Percentiles rank a stretch among this genome's conserved stretches.
These are phyloP conservation scores for Karalla daura DNA, from an alignment of 2,797 vertebrate species.

Conservation along the genomic window DNA sequence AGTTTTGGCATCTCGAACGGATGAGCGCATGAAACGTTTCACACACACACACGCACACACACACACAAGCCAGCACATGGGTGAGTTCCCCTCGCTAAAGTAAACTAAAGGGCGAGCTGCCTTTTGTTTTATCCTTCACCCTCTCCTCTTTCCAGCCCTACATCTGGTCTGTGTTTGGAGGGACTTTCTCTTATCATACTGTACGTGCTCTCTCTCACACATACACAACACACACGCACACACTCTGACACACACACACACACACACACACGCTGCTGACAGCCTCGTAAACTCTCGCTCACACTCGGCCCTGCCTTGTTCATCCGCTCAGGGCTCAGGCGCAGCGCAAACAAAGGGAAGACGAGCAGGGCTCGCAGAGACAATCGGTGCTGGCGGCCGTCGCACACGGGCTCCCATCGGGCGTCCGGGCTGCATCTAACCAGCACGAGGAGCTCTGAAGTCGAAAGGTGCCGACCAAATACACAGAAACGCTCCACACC, in stretches of 20 bases:
- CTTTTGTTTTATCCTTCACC: slow-evolving; percentile 56
- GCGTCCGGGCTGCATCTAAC: slow-evolving; percentile 16
- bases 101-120: slow-evolving; percentile 39
- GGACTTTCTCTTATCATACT: slow-evolving; percentile 65
- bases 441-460: background rate
- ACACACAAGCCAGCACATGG: slow-evolving; percentile 7
- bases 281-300: slow-evolving; percentile 36
- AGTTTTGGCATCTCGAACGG: background rate
- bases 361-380: background rate
- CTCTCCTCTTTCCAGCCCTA: slow-evolving; percentile 50
- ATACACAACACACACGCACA: slow-evolving; percentile 18
- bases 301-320: slow-evolving; percentile 20
- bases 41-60: slow-evolving; percentile 7
- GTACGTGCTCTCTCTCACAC: slow-evolving; percentile 25
- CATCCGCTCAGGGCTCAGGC: slow-evolving; percentile 13
- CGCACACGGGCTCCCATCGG: slow-evolving; percentile 36
- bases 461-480: background rate
- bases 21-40: background rate
- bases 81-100: slow-evolving; percentile 33
- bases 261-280: slow-evolving; percentile 26
- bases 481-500: background rate
- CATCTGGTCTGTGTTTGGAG: slow-evolving; percentile 75
- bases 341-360: slow-evolving; percentile 30
- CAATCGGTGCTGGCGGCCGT: slow-evolving; percentile 28
- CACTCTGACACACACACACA: slow-evolving; percentile 28